Base-by-base conservation (phyloP, 2,797 vertebrate species). In the Lophius americanus region DNA sequence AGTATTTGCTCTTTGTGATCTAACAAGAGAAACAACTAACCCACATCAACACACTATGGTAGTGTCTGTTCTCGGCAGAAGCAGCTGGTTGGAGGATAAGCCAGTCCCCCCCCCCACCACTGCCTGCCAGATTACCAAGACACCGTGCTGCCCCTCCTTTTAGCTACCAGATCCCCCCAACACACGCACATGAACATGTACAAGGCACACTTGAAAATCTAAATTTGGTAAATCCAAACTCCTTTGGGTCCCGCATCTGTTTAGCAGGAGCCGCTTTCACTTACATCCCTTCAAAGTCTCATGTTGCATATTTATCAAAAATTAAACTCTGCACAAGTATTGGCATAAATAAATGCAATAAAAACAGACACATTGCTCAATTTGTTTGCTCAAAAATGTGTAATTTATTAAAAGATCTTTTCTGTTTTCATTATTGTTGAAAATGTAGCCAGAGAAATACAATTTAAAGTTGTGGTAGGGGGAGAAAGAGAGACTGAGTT, bases 371-470 rank as follows among this genome's bases (percentile, higher is more conserved):
- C 46, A 59, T 51, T 14, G 56, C 44, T 79, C 37, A 51, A 66
- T 38, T 83, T 84, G 23, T 23, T 23, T 23, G 23, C 23, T 88
- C 56, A 63, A 90, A 92, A 92, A 90, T 66, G 73, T 82, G 68
- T 88, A 5, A 68, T 94, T 94, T 93, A 93, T 93, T 94, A 90
- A 93, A 93, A 90, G 53, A 72, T 73, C 78, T 79, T 47, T 75
- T 66, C 51, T 54, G 78, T 81, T 48, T 87, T 68, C 50, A 68
- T 80, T 51, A 71, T 87, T 73, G 66, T 78, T 85, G 73, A 70
- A 89, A 89, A 90, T 84, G 78, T 85, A 87, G 70, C 79, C 81
- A 79, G 72, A 89, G 82, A 84, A 84, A 80, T 74, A 76, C 62
- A 48, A 78, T 67, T 70, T 82, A 64, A 75, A 82, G 70, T 82